phyloP scores from a whole-genome alignment of 2,888 invertebrate genomes.

The Diabrotica balteata region DNA sequence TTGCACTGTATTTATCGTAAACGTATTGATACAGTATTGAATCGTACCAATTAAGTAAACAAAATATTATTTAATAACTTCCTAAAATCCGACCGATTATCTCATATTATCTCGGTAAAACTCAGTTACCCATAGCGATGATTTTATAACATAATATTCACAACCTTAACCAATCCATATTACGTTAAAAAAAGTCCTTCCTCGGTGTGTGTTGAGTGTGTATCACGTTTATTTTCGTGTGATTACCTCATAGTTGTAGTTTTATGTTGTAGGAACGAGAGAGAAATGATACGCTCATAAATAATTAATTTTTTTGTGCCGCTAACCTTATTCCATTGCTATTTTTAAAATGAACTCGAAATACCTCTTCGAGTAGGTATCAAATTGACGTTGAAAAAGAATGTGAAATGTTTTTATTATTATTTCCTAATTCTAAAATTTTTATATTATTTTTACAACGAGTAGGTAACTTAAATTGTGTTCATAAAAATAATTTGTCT shows the following conservation, averaged over 20 bases:
- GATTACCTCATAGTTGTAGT: constrained; percentile 44
- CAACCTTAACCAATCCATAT: constrained; percentile 8
- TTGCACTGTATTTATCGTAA: no score
- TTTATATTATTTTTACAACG: no score
- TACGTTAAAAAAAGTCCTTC: constrained; percentile 25
- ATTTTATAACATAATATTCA: not conserved
- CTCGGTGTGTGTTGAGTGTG: constrained; percentile 23
- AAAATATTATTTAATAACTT: no score
- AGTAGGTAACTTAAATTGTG: no score
- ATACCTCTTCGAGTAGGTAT: constrained; percentile 9
- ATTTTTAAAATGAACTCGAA: constrained; percentile 31
- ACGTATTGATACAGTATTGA: no score
- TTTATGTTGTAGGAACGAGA: constrained; percentile 31
- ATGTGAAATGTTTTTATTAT: no score
- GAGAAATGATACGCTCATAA: constrained; percentile 25
- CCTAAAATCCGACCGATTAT: no score
- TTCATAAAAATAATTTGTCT: no score
- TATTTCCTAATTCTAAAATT: no score
- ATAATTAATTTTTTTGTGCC: constrained; percentile 31
- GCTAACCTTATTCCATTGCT: constrained; percentile 35
- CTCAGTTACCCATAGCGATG: not conserved
- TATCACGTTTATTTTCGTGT: constrained; percentile 47
- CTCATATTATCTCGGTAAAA: no score
- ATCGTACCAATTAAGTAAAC: no score
- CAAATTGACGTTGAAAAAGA: not conserved